Evolutionary conservation across 2,888 invertebrate genomes (phyloP).

Genomic region (Margaritifera margaritifera): DNA sequence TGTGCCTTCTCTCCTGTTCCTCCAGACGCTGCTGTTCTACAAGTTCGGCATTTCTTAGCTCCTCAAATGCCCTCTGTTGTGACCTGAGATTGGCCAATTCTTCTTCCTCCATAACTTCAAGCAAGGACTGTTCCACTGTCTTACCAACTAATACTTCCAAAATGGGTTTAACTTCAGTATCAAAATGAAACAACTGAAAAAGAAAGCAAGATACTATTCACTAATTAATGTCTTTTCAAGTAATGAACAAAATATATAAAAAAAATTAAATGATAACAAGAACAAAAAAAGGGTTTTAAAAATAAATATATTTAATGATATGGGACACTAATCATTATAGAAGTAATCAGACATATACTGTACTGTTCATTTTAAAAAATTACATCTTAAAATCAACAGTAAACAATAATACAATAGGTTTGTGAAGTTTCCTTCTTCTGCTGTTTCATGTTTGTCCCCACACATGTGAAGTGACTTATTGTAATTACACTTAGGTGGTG

Average conservation of each 20-base stretch:
- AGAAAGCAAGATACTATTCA: conserved; percentile 4
- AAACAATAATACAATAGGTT: too few species aligned
- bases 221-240: background rate
- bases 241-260: background rate
- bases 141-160: conserved; percentile 91
- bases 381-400: too few species aligned
- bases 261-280: background rate
- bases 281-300: background rate
- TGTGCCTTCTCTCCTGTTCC: conserved; percentile 80
- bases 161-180: conserved; percentile 90
- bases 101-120: conserved; percentile 94
- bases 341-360: too few species aligned
- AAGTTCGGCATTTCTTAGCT: conserved; percentile 85
- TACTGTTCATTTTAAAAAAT: too few species aligned
- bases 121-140: conserved; percentile 89
- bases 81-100: conserved; percentile 87
- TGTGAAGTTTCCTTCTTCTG: too few species aligned
- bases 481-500: too few species aligned
- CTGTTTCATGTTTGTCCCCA: too few species aligned
- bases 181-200: conserved; percentile 87
- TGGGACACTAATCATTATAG: too few species aligned
- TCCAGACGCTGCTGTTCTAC: conserved; percentile 87
- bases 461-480: too few species aligned
- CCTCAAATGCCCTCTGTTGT: conserved; percentile 83
- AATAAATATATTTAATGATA: too few species aligned